Percentiles rank a stretch among this genome's conserved stretches.
Conservation (phyloP, 2,888 invertebrate genomes). For the Eupelmus urozonus region DNA sequence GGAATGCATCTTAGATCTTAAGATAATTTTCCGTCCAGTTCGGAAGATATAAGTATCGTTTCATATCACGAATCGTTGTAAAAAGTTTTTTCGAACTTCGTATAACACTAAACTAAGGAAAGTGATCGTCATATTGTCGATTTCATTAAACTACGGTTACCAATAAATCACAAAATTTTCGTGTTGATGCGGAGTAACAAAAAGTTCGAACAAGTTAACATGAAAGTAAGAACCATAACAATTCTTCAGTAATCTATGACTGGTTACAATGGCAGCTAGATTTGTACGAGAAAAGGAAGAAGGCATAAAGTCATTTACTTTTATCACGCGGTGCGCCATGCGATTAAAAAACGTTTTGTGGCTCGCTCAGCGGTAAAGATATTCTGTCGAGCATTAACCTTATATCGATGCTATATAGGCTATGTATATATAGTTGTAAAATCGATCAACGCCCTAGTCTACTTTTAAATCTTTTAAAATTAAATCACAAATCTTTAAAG, state of each 20-base stretch:
- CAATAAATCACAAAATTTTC: neutral
- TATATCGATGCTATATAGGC: neutral
- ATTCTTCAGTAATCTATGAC: neutral
- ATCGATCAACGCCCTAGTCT: conserved; percentile 8
- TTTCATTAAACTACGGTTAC: neutral
- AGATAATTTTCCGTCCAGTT: conserved; percentile 10
- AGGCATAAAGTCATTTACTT: neutral
- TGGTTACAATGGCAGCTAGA: conserved; percentile 34
- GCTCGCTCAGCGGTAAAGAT: neutral
- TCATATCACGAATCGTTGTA: conserved; percentile 27
- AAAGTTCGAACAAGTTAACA: neutral
- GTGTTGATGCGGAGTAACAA: neutral
- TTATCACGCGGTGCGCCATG: neutral
- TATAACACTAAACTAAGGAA: neutral
- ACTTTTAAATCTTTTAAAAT: conserved; percentile 30
- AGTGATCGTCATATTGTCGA: conserved; percentile 27
- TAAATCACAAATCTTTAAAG: conserved; percentile 47
- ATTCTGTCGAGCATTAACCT: neutral
- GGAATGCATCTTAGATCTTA: neutral
- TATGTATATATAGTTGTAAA: conserved; percentile 17
- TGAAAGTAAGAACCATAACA: too few species aligned
- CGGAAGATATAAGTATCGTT: neutral
- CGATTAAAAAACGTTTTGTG: conserved; percentile 22
- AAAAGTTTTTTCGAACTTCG: conserved; percentile 3
- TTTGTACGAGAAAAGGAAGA: neutral